phyloP scores from a whole-genome alignment of 2,797 vertebrate species.

The Acanthornis magna region DNA sequence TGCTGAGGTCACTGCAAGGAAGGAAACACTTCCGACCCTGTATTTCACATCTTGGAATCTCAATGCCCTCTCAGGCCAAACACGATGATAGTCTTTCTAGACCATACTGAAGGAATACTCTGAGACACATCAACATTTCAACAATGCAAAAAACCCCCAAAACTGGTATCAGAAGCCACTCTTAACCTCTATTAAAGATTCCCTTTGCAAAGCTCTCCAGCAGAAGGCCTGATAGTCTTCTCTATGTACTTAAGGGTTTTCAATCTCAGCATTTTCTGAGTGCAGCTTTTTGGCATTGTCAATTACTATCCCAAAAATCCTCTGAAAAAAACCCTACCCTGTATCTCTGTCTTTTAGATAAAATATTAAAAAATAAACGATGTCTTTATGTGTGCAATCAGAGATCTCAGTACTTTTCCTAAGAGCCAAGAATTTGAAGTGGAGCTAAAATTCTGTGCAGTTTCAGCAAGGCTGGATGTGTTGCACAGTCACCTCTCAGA shows the following conservation, averaged over 20 bases:
- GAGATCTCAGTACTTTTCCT: neutral
- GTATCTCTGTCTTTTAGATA: neutral
- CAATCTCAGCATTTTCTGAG: neutral
- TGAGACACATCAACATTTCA: neutral
- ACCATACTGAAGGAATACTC: neutral
- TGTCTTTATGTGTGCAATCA: accelerated
- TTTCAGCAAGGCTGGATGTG: neutral
- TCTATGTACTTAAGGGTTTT: neutral
- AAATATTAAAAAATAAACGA: neutral
- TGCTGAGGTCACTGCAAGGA: neutral
- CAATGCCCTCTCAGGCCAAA: neutral
- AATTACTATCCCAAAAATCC: neutral
- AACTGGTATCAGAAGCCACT: neutral
- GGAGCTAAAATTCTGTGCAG: neutral
- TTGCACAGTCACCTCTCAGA: neutral
- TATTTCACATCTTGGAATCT: neutral
- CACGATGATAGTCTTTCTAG: neutral
- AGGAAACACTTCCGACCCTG: neutral
- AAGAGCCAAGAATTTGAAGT: neutral
- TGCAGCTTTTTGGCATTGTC: neutral
- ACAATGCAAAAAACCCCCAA: neutral
- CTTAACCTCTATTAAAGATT: neutral
- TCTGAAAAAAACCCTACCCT: neutral
- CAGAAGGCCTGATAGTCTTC: neutral
- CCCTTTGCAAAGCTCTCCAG: neutral